Evolutionary conservation across 2,888 invertebrate species (phyloP), one percentile per base, ranked within the genome.

Genomic region (Orchesella flavescens): DNA sequence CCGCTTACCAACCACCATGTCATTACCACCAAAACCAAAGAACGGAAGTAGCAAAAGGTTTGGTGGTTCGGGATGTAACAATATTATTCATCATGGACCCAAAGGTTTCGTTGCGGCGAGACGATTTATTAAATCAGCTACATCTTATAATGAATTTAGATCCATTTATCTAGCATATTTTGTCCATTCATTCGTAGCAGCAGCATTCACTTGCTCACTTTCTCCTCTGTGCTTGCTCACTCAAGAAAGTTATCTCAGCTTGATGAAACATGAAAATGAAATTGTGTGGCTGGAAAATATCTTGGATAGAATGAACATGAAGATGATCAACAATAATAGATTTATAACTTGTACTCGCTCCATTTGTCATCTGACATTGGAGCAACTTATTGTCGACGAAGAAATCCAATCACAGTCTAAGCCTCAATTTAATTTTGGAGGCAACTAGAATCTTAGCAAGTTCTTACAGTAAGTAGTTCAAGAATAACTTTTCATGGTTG

Each of bases 81-180:
- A n/a, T n/a, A n/a, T n/a, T n/a, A n/a, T n/a, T n/a, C n/a, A n/a
- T n/a, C n/a, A n/a, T n/a, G n/a, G n/a, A n/a, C n/a, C n/a, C n/a
- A n/a, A n/a, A n/a, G n/a, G n/a, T n/a, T n/a, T n/a, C n/a, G 34
- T 68, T 71, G 78, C 43, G 71, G 78, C 61, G 68, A 78, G 69
- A 69, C 71, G 78, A 69, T 78, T 78, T 78, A 78, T 78, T 78
- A 78, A 71, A 69, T 78, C 78, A 78, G 59, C 71, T 63, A 46
- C 12, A 19, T 78, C 44, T 71, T 49, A 71, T 63, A 71, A 78
- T 78, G 68, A 78, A 78, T 78, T 78, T 71, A 55, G 61, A 78
- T 61, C 65, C 15, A 7, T 66, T 9, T 55, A 12, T 13, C 46
- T 13, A 46, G 13, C 46, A 46, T 46, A 7, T 46, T 46, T 46